Percentiles rank a stretch among this genome's conserved stretches.
These are phyloP conservation scores for Nephrotoma appendiculata DNA, from an alignment of 2,888 invertebrate genomes.

Conservation along the genomic window DNA sequence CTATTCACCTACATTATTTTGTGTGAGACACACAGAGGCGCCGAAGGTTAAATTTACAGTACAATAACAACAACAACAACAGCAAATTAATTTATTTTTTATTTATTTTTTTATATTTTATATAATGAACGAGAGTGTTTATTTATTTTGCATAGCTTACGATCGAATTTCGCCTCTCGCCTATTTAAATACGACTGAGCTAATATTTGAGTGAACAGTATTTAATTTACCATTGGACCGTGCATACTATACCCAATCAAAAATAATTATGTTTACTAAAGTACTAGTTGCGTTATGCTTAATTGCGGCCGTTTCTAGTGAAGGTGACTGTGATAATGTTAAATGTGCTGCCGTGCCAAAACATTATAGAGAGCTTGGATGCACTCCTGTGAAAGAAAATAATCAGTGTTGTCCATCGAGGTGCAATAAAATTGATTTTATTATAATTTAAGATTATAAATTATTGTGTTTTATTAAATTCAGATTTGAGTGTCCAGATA, in stretches of 20 bases:
- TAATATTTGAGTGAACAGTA: not conserved
- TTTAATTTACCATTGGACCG: not conserved
- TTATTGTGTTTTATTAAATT: not conserved
- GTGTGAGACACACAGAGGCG: not conserved
- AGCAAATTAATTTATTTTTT: no score
- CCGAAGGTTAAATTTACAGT: not conserved
- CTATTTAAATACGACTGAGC: not conserved
- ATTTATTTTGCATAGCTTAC: not conserved
- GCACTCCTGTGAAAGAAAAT: conserved; percentile 10
- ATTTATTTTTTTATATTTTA: no score
- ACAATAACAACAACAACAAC: no score
- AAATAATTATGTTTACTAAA: not conserved
- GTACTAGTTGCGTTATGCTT: not conserved
- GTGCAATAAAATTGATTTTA: not conserved
- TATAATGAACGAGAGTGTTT: no score
- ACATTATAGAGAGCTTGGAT: conserved; percentile 12
- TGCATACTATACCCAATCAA: not conserved
- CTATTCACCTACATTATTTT: not conserved
- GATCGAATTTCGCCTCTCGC: not conserved
- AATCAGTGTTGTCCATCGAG: conserved; percentile 10
- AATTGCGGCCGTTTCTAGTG: not conserved
- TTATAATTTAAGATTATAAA: not conserved
- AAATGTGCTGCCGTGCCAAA: conserved; percentile 1
- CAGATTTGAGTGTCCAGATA: not conserved
- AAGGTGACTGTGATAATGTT: not conserved